Evolutionary conservation across 2,113 vertebrate species (phyloP).

Genomic region (Triplophysa rosa): DNA sequence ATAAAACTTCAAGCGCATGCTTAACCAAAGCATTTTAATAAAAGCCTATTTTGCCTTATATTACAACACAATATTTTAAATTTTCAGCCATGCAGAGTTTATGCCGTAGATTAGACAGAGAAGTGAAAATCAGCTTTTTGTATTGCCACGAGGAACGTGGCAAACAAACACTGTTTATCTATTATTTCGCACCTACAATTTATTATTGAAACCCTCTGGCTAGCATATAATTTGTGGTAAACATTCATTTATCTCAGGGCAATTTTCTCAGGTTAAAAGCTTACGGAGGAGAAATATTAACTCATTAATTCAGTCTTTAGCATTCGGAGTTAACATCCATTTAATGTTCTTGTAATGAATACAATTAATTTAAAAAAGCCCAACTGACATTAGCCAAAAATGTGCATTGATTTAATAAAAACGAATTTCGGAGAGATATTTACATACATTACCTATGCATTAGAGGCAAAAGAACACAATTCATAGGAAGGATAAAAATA

Average conservation of each 20-base stretch:
- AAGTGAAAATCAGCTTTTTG: not conserved
- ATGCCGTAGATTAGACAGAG: not conserved
- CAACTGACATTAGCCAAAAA: constrained; percentile 10
- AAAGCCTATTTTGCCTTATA: too few species aligned
- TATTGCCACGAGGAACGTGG: constrained; percentile 2
- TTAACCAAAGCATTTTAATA: too few species aligned
- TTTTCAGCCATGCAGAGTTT: too few species aligned
- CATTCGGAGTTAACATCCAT: not conserved
- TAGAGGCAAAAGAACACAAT: not conserved
- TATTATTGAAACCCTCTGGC: constrained; percentile 23
- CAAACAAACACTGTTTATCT: constrained; percentile 7
- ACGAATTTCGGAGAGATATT: not conserved
- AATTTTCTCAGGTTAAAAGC: constrained; percentile 29
- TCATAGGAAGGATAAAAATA: not conserved
- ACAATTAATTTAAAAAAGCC: constrained; percentile 37
- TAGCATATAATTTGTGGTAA: constrained; percentile 24
- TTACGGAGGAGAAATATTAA: constrained; percentile 5
- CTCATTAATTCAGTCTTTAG: constrained; percentile 30
- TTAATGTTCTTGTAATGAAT: constrained; percentile 30
- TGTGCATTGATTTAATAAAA: constrained; percentile 10
- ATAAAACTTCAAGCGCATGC: too few species aligned
- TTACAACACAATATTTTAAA: too few species aligned
- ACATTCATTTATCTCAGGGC: constrained; percentile 15
- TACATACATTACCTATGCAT: not conserved
- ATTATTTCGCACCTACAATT: constrained; percentile 29